Percentiles rank a stretch among this genome's conserved stretches.
Evolutionary conservation across 2,888 invertebrate species (phyloP).

Genomic region (Tiliacea citrago): DNA sequence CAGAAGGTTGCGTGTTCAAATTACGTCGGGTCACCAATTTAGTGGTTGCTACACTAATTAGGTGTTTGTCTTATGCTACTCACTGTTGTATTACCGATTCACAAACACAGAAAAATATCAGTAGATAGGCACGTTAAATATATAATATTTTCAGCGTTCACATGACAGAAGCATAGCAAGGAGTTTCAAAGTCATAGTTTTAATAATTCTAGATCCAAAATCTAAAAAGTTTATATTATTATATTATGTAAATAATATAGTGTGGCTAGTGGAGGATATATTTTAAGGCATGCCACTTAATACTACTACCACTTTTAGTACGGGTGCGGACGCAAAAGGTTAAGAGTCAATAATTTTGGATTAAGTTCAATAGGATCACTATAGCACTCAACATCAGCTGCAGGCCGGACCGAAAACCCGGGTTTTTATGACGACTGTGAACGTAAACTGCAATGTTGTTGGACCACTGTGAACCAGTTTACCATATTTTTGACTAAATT

Average conservation of each 20-base stretch:
- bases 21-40: slow-evolving; percentile 95
- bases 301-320: not conserved
- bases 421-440: slow-evolving; percentile 20
- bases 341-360: not conserved
- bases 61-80: not conserved
- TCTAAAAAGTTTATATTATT: not conserved
- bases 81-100: not conserved
- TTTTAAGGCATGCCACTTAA: not conserved
- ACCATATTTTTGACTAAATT: slow-evolving; percentile 4
- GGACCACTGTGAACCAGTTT: too few species aligned
- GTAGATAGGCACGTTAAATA: not conserved
- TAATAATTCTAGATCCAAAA: not conserved
- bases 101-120: not conserved
- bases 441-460: too few species aligned
- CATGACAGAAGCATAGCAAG: not conserved
- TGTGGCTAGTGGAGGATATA: not conserved
- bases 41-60: not conserved
- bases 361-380: not conserved
- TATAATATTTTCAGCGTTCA: not conserved
- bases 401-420: slow-evolving; percentile 1
- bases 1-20: slow-evolving; percentile 99
- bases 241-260: not conserved
- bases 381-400: slow-evolving; percentile 2
- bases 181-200: not conserved
- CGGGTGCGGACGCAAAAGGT: not conserved